Evolutionary conservation across 2,888 invertebrate genomes (phyloP).

Genomic region (Choreutis nemorana): DNA sequence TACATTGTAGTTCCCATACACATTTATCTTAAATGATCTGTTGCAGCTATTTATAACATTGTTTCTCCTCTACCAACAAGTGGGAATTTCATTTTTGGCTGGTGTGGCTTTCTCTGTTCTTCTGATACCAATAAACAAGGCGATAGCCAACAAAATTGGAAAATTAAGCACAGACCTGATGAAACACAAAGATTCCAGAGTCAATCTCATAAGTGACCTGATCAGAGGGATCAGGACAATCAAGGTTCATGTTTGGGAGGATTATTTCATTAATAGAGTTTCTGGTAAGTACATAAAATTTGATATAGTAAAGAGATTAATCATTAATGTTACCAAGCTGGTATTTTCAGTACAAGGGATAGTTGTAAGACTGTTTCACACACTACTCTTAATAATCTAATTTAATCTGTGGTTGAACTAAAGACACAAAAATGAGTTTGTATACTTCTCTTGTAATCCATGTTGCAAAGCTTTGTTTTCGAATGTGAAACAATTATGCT

Average conservation of each 20-base stretch:
- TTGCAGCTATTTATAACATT: conserved; percentile 81
- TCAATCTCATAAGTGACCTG: conserved; percentile 87
- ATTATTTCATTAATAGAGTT: conserved; percentile 78
- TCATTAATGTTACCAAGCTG: no score
- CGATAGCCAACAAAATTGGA: conserved; percentile 89
- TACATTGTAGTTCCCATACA: not conserved
- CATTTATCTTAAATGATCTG: conserved; percentile 4
- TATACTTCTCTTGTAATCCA: no score
- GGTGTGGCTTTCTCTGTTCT: conserved; percentile 87
- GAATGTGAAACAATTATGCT: no score
- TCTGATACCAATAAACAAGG: conserved; percentile 92
- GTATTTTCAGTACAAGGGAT: no score
- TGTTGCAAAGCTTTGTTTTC: no score
- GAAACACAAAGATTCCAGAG: conserved; percentile 88
- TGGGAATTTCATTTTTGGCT: conserved; percentile 90
- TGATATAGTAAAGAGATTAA: no score
- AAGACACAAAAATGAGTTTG: no score
- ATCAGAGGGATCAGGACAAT: conserved; percentile 88
- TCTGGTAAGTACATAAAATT: conserved; percentile 66
- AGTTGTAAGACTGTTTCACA: no score
- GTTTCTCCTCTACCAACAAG: conserved; percentile 85
- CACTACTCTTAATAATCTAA: no score
- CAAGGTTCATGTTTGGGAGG: conserved; percentile 95
- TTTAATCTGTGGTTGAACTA: no score
- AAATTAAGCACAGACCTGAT: conserved; percentile 86